Evolutionary conservation across 2,797 vertebrate species (phyloP).

Genomic region (Danio kyathit): DNA sequence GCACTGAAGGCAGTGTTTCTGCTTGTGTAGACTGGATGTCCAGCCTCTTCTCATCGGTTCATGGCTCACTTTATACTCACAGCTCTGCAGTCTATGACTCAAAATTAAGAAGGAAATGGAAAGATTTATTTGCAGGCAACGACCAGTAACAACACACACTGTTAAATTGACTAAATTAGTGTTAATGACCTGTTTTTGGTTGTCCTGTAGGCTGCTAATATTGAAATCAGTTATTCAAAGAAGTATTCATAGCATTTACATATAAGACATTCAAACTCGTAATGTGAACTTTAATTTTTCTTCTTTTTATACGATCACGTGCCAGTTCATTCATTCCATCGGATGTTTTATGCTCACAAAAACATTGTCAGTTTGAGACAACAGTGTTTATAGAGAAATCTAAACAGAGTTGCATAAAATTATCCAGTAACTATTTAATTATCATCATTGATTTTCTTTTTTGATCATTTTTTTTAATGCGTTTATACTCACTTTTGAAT

Average conservation of each 20-base stretch:
- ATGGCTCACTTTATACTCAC: not conserved
- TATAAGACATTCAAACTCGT: not conserved
- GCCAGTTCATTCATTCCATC: slow-evolving; percentile 8
- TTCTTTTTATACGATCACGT: not conserved
- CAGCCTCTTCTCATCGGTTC: slow-evolving; percentile 30
- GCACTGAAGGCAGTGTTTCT: slow-evolving; percentile 94
- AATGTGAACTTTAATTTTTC: not conserved
- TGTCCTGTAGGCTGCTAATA: not conserved
- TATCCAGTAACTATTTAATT: slow-evolving; percentile 1
- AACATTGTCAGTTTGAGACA: not conserved
- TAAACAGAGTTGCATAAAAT: not conserved
- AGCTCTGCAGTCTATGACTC: not conserved
- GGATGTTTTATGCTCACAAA: not conserved
- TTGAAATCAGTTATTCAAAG: not conserved
- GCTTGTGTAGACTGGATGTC: slow-evolving; percentile 91
- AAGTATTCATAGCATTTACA: too few species aligned
- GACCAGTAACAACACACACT: not conserved
- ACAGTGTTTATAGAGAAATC: not conserved
- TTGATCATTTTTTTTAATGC: not conserved
- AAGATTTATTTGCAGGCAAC: not conserved
- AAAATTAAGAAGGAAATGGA: not conserved
- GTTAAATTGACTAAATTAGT: not conserved
- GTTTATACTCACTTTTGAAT: slow-evolving; percentile 25
- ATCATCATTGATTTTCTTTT: not conserved
- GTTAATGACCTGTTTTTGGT: not conserved